Conservation (phyloP, 2,113 vertebrate genomes). For the Amphiprion ocellaris region DNA sequence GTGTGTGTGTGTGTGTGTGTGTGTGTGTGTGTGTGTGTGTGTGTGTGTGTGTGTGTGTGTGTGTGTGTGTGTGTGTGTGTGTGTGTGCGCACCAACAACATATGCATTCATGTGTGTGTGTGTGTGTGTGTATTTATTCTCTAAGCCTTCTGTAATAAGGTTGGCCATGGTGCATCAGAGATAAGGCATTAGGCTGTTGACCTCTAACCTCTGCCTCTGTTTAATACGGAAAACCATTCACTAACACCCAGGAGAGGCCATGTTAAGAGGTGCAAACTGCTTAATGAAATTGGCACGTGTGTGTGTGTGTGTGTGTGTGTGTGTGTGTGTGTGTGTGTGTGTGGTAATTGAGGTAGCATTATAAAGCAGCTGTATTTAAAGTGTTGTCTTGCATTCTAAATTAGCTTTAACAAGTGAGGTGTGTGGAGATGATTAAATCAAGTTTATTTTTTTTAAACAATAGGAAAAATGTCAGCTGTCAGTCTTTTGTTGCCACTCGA, state of each 20-base stretch:
- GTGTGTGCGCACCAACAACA: conserved; percentile 46
- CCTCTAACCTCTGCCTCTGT: conserved; percentile 71
- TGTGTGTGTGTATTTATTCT: conserved; percentile 59
- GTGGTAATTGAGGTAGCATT: conserved; percentile 38
- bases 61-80: conserved; percentile 6
- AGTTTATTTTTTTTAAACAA: conserved; percentile 21
- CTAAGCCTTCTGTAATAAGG: conserved; percentile 79
- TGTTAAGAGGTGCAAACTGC: conserved; percentile 69
- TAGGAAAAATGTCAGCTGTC: conserved; percentile 14
- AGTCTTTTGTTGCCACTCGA: conserved; percentile 17
- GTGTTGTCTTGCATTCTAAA: conserved; percentile 42
- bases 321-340: conserved; percentile 39
- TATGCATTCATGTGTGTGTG: conserved; percentile 54
- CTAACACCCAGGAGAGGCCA: conserved; percentile 72
- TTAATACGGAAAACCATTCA: conserved; percentile 72
- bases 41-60: conserved; percentile 39
- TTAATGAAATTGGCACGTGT: conserved; percentile 67
- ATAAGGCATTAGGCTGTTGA: conserved; percentile 82
- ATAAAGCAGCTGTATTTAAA: conserved; percentile 64
- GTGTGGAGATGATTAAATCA: conserved; percentile 36
- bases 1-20: conserved; percentile 20
- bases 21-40: conserved; percentile 37
- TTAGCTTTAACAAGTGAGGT: conserved; percentile 38
- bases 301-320: conserved; percentile 37
- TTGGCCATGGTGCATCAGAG: conserved; percentile 77